Conservation (phyloP, 37 sponge, comb jelly and placozoan genomes). For the Diacarnus erythraeanus region DNA sequence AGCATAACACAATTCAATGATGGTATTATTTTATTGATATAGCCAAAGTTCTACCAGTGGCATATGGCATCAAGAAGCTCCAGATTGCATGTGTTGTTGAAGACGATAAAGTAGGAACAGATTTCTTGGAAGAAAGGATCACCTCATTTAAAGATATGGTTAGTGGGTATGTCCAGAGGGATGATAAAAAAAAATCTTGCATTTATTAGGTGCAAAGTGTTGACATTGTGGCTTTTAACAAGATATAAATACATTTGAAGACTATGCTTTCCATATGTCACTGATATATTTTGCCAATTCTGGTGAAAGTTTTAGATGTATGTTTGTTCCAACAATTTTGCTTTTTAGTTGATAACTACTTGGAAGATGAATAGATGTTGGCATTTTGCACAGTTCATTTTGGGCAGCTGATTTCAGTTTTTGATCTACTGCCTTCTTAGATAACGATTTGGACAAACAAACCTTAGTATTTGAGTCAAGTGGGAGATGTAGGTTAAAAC, state of each 20-base stretch:
- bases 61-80: conserved; percentile 93
- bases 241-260: conserved; percentile 47
- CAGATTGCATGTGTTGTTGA: conserved; percentile 91
- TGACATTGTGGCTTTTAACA: conserved; percentile 92
- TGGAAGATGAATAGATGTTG: too few relatives aligned
- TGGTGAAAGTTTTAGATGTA: conserved; percentile 15
- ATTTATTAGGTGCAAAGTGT: conserved; percentile 74
- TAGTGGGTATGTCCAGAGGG: neutral
- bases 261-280: conserved; percentile 25
- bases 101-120: conserved; percentile 90
- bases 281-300: conserved; percentile 22
- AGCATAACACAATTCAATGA: neutral
- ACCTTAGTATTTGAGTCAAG: neutral
- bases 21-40: neutral
- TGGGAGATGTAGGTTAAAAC: neutral
- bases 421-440: too few relatives aligned
- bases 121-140: conserved; percentile 89
- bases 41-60: conserved; percentile 88
- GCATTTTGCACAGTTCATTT: too few relatives aligned
- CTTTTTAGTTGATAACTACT: too few relatives aligned
- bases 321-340: neutral
- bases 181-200: neutral
- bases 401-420: too few relatives aligned
- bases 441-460: too few relatives aligned
- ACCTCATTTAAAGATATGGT: conserved; percentile 80